Evolutionary conservation across 2,113 vertebrate genomes (phyloP).

Genomic region (Proterorhinus semilunaris): DNA sequence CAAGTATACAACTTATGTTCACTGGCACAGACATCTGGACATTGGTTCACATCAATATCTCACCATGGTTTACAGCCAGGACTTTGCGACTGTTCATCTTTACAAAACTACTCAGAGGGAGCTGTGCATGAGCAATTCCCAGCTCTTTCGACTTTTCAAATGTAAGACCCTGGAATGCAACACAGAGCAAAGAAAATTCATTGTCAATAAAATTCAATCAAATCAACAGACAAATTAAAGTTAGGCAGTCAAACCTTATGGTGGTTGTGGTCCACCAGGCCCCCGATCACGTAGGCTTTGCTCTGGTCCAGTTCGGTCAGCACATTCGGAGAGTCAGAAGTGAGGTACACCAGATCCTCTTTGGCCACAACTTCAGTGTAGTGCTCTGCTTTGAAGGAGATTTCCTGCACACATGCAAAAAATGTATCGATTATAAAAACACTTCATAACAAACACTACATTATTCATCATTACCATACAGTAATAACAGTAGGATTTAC

Average conservation of each 20-base stretch:
- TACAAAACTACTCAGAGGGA: conserved; percentile 90
- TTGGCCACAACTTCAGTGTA: conserved; percentile 85
- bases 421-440: neutral
- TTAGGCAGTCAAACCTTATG: conserved; percentile 82
- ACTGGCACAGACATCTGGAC: no score
- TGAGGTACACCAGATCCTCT: conserved; percentile 92
- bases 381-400: conserved; percentile 85
- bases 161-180: conserved; percentile 82
- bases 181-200: neutral
- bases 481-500: no score
- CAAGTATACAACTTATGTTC: no score
- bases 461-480: neutral
- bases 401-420: conserved; percentile 78
- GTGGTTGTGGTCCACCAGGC: conserved; percentile 97
- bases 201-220: neutral
- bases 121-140: conserved; percentile 89
- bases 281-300: conserved; percentile 95
- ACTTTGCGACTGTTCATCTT: conserved; percentile 98
- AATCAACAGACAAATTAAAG: neutral
- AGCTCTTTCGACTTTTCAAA: conserved; percentile 84
- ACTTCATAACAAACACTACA: neutral
- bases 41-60: conserved; percentile 39
- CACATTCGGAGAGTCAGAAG: conserved; percentile 92
- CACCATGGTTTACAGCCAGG: conserved; percentile 95
- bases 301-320: conserved; percentile 86